A percentile compares a stretch with the other conserved stretches of the same genome.
These are phyloP conservation scores for Chelonus insularis DNA, from an alignment of 1,140 invertebrate genomes.

Conservation along the genomic window DNA sequence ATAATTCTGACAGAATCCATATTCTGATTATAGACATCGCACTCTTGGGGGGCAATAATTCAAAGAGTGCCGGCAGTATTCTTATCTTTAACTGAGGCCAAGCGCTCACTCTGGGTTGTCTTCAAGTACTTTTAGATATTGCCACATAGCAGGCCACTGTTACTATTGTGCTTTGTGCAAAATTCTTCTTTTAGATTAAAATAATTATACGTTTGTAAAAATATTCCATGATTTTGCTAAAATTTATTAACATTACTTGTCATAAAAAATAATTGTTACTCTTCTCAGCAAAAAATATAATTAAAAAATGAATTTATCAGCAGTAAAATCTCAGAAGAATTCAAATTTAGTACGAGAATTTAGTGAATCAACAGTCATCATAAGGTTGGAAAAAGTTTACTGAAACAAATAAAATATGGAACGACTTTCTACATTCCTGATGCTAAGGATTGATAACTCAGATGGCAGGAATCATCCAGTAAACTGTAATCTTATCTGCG, in stretches of 20 bases:
- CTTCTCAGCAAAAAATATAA: no score
- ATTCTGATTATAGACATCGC: slow-evolving; percentile 16
- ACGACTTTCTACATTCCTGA: slow-evolving; percentile 20
- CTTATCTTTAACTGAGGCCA: slow-evolving; percentile 35
- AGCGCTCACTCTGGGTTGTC: slow-evolving; percentile 30
- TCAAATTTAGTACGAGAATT: no score
- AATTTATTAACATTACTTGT: no score
- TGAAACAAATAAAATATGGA: slow-evolving; percentile 13
- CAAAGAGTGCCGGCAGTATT: slow-evolving; percentile 45
- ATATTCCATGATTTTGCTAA: no score
- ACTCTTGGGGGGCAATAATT: slow-evolving; percentile 34
- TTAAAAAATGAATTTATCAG: no score
- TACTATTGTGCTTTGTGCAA: slow-evolving; percentile 44
- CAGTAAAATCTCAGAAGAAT: no score
- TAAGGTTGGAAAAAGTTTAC: not conserved
- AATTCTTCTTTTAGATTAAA: no score
- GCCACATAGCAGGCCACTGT: slow-evolving; percentile 37
- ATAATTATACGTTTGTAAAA: no score
- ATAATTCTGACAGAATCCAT: not conserved
- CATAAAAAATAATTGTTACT: no score
- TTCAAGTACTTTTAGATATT: slow-evolving; percentile 25
- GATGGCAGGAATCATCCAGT: not conserved
- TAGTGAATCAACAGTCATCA: no score
- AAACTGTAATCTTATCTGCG: slow-evolving; percentile 23
- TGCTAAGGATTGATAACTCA: slow-evolving; percentile 20